Evolutionary conservation across 64 coral and sea anemone species (phyloP).

Genomic region (Pocillopora damicornis): DNA sequence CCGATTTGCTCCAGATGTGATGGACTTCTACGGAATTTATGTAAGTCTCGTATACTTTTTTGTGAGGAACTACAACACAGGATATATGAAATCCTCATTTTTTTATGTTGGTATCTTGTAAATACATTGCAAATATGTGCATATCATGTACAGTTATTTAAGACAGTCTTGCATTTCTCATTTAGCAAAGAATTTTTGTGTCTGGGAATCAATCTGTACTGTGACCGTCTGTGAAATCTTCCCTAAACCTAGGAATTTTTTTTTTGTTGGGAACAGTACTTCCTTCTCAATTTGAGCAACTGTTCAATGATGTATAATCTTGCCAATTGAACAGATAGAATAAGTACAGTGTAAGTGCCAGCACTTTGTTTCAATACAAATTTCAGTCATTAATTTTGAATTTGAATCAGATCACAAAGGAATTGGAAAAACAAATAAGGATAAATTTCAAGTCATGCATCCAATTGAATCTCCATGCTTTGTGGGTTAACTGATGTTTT

Average conservation of each 20-base stretch:
- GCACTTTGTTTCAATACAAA: neutral
- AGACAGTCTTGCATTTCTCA: neutral
- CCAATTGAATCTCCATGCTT: neutral
- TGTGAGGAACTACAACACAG: too few relatives aligned
- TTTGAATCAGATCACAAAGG: neutral
- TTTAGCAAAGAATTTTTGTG: too few relatives aligned
- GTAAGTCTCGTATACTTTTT: neutral
- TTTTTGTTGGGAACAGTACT: too few relatives aligned
- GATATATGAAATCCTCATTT: neutral
- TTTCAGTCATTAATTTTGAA: neutral
- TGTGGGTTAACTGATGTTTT: neutral
- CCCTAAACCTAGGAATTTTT: too few relatives aligned
- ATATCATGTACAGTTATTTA: neutral
- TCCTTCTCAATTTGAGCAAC: neutral
- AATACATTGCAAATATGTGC: neutral
- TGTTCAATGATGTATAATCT: neutral
- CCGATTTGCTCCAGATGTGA: neutral
- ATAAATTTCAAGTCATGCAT: neutral
- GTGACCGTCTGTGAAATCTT: too few relatives aligned
- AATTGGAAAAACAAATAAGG: neutral
- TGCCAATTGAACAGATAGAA: neutral
- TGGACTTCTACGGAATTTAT: conserved; percentile 37
- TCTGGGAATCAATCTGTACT: too few relatives aligned
- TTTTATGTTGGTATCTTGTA: neutral
- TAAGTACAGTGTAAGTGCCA: neutral